These are phyloP conservation scores for Rhabdophis nuchalis DNA, from an alignment of 2,797 vertebrate species.

Conservation along the genomic window DNA sequence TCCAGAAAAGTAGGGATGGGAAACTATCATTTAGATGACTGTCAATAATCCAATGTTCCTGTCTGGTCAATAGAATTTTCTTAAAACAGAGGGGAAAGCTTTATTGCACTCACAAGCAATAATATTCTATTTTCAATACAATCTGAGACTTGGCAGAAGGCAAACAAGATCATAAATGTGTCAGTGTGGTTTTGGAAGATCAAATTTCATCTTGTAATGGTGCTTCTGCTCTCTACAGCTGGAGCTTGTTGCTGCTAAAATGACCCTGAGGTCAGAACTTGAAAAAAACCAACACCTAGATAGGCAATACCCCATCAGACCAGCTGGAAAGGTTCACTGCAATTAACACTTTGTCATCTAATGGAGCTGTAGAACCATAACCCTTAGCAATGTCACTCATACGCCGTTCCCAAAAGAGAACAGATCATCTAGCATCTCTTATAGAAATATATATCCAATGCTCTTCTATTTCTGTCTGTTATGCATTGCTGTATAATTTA, in stretches of 20 bases:
- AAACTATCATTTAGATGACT: neutral
- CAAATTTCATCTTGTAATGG: neutral
- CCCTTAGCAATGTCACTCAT: neutral
- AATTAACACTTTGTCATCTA: neutral
- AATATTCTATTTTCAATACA: neutral
- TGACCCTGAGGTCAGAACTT: neutral
- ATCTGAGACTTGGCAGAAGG: neutral
- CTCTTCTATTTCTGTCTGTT: neutral
- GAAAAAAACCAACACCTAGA: neutral
- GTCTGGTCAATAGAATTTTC: neutral
- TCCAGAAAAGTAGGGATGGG: neutral
- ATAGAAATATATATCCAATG: neutral
- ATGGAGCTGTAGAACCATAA: neutral
- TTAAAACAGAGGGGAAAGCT: neutral
- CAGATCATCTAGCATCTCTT: neutral
- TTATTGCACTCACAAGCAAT: neutral
- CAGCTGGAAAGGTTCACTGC: slow-evolving; percentile 2
- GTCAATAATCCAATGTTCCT: neutral
- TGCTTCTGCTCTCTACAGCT: neutral
- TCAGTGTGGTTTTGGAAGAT: neutral
- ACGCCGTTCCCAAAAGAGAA: neutral
- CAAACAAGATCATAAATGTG: neutral
- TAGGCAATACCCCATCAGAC: neutral
- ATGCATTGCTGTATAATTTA: neutral
- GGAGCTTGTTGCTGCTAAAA: neutral